Evolutionary conservation across 2,113 vertebrate species (phyloP).

Genomic region (Pteronura brasiliensis): DNA sequence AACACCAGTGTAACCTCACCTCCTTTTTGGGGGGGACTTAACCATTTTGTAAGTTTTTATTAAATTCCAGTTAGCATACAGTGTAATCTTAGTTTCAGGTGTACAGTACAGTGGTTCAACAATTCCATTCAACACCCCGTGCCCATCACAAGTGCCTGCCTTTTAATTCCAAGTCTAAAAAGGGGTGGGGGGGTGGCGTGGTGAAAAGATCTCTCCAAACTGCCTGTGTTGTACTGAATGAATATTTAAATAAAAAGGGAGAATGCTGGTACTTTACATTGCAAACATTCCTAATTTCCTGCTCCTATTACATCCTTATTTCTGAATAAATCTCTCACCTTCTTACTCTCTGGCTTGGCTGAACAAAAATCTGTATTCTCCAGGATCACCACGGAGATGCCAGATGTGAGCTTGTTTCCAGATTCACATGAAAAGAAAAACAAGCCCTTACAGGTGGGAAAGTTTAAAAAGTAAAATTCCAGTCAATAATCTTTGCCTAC

Average conservation of each 20-base stretch:
- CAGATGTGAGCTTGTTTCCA: conserved; percentile 16
- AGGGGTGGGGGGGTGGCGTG: background rate
- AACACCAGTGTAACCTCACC: background rate
- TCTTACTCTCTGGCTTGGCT: background rate
- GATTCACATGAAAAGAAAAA: background rate
- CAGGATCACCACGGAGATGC: background rate
- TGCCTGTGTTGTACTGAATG: background rate
- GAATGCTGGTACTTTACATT: background rate
- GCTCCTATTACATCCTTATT: background rate
- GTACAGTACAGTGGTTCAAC: background rate
- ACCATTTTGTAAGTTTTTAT: background rate
- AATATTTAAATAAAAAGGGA: background rate
- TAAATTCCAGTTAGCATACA: background rate
- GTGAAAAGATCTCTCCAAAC: background rate
- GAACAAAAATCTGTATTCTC: background rate
- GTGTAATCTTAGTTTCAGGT: background rate
- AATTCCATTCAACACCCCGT: background rate
- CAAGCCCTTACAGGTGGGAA: background rate
- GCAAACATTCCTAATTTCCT: background rate
- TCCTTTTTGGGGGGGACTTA: background rate
- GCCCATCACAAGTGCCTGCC: background rate
- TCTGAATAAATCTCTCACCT: conserved; percentile 12
- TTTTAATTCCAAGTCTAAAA: background rate
- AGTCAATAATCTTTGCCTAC: background rate
- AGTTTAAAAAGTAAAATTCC: background rate